phyloP scores from a whole-genome alignment of 2,797 vertebrate species.

The Euphonia xanthogaster region DNA sequence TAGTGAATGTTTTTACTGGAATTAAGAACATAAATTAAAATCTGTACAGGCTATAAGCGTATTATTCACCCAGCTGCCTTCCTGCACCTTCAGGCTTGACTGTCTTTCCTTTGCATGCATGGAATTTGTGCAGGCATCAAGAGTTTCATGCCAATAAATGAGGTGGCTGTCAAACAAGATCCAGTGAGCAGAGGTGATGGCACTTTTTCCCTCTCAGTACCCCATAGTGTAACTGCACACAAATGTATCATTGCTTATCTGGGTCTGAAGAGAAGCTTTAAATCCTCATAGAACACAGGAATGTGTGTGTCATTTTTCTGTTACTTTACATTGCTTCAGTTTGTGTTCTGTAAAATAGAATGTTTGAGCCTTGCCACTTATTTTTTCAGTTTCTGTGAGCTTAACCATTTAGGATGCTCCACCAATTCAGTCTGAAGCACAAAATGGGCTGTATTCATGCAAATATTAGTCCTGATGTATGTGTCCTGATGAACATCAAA shows the following conservation, averaged over 20 bases:
- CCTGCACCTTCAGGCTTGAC: background rate
- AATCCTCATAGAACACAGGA: background rate
- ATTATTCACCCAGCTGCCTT: background rate
- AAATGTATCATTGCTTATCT: background rate
- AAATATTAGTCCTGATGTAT: background rate
- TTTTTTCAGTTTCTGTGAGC: background rate
- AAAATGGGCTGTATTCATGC: background rate
- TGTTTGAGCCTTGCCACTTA: background rate
- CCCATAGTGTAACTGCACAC: background rate
- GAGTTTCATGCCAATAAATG: background rate
- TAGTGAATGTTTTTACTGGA: background rate
- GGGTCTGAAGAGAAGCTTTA: background rate
- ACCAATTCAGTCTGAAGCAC: background rate
- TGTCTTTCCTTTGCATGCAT: background rate
- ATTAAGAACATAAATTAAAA: background rate
- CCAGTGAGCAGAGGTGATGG: background rate
- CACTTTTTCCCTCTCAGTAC: background rate
- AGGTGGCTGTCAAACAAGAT: background rate
- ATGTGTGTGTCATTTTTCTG: background rate
- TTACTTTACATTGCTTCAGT: background rate
- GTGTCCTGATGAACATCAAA: conserved; percentile 2
- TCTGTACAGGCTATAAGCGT: background rate
- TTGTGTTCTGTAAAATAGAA: background rate
- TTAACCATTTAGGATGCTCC: background rate
- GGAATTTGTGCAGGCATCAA: background rate